These are phyloP conservation scores for Pachyramphus minor DNA, from an alignment of 2,113 vertebrate species.

Conservation along the genomic window DNA sequence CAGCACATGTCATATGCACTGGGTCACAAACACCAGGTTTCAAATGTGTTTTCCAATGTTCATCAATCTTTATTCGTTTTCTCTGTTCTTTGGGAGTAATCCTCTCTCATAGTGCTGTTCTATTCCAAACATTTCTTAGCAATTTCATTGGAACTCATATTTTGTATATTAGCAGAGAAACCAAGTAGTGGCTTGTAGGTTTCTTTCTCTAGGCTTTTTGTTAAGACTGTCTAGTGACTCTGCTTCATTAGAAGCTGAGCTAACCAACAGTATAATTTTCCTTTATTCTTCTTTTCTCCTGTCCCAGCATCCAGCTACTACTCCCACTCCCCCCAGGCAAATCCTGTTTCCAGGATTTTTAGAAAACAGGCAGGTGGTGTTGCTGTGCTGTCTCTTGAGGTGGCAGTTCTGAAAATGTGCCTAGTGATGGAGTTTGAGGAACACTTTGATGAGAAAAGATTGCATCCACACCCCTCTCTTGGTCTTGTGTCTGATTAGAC, in stretches of 20 bases:
- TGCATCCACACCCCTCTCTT: neutral
- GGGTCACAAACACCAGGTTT: neutral
- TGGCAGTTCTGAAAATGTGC: neutral
- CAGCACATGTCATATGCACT: neutral
- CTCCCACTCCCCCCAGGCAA: neutral
- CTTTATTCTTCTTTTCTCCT: neutral
- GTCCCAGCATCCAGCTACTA: neutral
- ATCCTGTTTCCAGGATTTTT: neutral
- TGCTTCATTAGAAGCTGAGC: neutral
- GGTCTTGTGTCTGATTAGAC: neutral
- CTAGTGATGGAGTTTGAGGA: neutral
- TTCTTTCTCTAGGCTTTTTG: neutral
- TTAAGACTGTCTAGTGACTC: neutral
- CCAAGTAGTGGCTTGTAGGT: neutral
- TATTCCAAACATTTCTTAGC: neutral
- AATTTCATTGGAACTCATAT: neutral
- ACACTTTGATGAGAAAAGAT: neutral
- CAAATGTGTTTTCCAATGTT: neutral
- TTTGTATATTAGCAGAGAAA: neutral
- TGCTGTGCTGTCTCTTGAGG: neutral
- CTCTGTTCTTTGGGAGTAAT: neutral
- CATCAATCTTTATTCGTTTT: neutral
- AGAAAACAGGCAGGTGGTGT: neutral
- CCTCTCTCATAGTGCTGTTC: neutral
- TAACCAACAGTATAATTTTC: neutral